These are phyloP conservation scores for Aplochiton taeniatus DNA, from an alignment of 2,797 vertebrate genomes.

Conservation along the genomic window DNA sequence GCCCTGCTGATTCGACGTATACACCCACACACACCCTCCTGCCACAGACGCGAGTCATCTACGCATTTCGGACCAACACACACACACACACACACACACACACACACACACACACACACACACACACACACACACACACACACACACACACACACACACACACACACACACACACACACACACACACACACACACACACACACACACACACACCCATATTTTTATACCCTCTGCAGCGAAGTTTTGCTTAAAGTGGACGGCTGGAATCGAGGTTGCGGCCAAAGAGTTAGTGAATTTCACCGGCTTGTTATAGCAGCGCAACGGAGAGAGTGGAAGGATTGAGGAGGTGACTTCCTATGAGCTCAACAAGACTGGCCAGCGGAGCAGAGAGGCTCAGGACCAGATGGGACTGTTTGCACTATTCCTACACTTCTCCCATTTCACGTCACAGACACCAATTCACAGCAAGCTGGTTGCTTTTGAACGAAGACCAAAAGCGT, in stretches of 20 bases:
- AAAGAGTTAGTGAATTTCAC: slow-evolving; percentile 14
- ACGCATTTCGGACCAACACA: neutral
- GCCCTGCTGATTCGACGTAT: slow-evolving; percentile 46
- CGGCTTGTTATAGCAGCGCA: slow-evolving; percentile 21
- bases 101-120: neutral
- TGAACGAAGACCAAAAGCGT: slow-evolving; percentile 17
- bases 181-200: slow-evolving; percentile 1
- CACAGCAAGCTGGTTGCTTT: slow-evolving; percentile 25
- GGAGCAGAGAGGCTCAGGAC: slow-evolving; percentile 35
- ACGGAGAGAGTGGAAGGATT: slow-evolving; percentile 26
- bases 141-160: neutral
- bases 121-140: slow-evolving; percentile 6
- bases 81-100: neutral
- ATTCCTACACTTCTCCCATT: slow-evolving; percentile 38
- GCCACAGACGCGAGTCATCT: neutral
- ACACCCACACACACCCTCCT: slow-evolving; percentile 9
- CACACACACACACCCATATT: slow-evolving; percentile 5
- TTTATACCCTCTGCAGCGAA: neutral
- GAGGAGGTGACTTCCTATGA: slow-evolving; percentile 25
- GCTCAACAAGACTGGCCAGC: slow-evolving; percentile 21
- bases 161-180: slow-evolving; percentile 6
- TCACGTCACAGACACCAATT: slow-evolving; percentile 33
- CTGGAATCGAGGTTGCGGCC: neutral
- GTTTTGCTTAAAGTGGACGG: too few species aligned
- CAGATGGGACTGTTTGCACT: slow-evolving; percentile 57